phyloP scores from a whole-genome alignment of 2,888 invertebrate species.

The Cerastis rubricosa region DNA sequence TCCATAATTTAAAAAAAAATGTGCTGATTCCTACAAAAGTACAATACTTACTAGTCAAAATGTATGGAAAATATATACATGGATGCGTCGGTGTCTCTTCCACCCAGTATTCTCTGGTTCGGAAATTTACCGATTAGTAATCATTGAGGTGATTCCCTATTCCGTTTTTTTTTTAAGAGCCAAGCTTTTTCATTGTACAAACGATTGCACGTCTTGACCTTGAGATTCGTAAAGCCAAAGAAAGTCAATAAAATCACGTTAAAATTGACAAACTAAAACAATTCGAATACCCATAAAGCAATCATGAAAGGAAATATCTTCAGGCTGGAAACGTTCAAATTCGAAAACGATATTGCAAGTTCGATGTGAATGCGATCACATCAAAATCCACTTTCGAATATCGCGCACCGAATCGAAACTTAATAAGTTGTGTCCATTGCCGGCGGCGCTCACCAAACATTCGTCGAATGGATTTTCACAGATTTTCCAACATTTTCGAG shows the following conservation, averaged over 20 bases:
- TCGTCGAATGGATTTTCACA: slow-evolving; percentile 43
- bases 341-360: slow-evolving; percentile 27
- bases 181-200: not conserved
- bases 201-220: not conserved
- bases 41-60: too few species aligned
- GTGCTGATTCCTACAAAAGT: too few species aligned
- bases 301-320: slow-evolving; percentile 7
- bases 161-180: not conserved
- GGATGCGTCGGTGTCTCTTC: too few species aligned
- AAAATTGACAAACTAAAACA: not conserved
- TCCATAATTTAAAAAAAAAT: too few species aligned
- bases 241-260: not conserved
- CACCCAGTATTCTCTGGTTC: not conserved
- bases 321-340: slow-evolving; percentile 27
- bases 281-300: slow-evolving; percentile 20
- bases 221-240: not conserved
- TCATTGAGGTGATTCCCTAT: not conserved
- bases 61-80: too few species aligned
- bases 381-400: slow-evolving; percentile 51
- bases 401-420: slow-evolving; percentile 39
- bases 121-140: not conserved
- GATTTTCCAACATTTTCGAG: slow-evolving; percentile 43
- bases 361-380: slow-evolving; percentile 56
- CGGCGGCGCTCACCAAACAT: slow-evolving; percentile 43
- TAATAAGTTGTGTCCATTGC: slow-evolving; percentile 52